Conservation (phyloP, 2,888 invertebrate species). For the Anodontia alba region DNA sequence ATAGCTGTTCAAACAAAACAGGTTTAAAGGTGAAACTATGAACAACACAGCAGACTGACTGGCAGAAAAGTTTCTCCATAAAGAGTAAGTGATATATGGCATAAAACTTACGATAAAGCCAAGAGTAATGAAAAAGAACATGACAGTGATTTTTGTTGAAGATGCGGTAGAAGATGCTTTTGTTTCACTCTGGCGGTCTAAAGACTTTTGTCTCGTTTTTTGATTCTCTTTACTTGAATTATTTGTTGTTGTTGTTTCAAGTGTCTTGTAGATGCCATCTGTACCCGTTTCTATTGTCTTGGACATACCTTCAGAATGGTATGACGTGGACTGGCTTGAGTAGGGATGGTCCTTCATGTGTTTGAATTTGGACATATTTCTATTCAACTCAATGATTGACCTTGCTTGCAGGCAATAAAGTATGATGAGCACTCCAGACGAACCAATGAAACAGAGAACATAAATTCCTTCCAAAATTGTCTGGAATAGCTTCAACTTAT, state of each 20-base stretch:
- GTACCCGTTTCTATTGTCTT: too few species aligned
- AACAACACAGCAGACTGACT: background rate
- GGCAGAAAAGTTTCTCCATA: background rate
- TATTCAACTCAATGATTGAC: background rate
- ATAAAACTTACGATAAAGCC: conserved; percentile 1
- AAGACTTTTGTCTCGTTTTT: background rate
- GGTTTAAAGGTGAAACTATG: background rate
- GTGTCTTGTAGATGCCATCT: too few species aligned
- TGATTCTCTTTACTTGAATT: too few species aligned
- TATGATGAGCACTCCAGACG: background rate
- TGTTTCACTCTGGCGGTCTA: background rate
- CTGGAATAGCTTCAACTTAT: background rate
- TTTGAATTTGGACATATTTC: background rate
- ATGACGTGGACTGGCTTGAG: background rate
- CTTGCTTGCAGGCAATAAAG: conserved; percentile 1
- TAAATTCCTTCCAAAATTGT: background rate
- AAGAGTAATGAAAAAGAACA: background rate
- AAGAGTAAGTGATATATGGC: background rate
- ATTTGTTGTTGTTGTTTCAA: too few species aligned
- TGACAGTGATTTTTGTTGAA: conserved; percentile 2
- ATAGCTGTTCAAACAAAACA: conserved; percentile 7
- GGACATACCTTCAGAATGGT: background rate
- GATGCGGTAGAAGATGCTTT: background rate
- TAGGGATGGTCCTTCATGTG: background rate
- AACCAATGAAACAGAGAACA: background rate